Conservation (phyloP, 2,113 vertebrate species). For the Chamaetylas fuelleborni region DNA sequence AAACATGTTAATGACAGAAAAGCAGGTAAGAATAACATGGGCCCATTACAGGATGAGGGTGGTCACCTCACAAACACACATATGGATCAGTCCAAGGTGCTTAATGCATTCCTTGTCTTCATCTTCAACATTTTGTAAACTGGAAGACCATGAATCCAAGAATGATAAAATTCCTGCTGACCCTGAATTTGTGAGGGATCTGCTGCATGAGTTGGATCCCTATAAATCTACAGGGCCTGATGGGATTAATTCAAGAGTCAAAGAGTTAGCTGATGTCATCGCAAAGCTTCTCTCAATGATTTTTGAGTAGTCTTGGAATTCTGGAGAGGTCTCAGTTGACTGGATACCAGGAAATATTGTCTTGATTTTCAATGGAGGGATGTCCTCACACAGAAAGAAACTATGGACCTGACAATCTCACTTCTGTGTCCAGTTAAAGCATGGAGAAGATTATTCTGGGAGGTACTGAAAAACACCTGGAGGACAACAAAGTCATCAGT, state of each 20-base stretch:
- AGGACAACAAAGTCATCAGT: neutral
- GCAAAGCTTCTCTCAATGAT: neutral
- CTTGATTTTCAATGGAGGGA: neutral
- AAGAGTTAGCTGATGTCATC: neutral
- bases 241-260: neutral
- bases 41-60: neutral
- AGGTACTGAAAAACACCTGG: neutral
- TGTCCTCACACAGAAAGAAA: neutral
- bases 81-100: no score
- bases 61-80: neutral
- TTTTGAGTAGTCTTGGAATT: neutral
- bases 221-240: neutral
- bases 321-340: neutral
- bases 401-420: neutral
- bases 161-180: neutral
- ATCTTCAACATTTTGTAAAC: neutral
- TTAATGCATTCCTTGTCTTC: neutral
- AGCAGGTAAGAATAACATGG: neutral
- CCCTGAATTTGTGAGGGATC: neutral
- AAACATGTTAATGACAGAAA: neutral
- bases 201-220: neutral
- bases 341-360: neutral
- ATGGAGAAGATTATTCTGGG: neutral
- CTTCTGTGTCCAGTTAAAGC: neutral
- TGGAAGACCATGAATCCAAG: neutral